Conservation (phyloP, 2,113 vertebrate genomes). For the Promerops cafer region DNA sequence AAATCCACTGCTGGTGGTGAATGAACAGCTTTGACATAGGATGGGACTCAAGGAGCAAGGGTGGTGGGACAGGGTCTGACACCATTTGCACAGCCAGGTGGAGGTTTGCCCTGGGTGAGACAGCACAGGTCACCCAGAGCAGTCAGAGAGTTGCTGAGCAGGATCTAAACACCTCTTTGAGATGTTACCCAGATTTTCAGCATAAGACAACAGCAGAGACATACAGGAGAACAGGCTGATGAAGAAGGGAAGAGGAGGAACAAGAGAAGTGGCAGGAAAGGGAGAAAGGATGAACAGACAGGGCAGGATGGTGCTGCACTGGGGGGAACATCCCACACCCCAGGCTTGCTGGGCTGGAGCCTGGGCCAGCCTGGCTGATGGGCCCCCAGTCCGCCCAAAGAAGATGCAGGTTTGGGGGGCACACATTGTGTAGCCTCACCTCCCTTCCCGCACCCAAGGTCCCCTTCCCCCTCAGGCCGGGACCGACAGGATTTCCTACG, state of each 20-base stretch:
- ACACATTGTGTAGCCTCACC: not conserved
- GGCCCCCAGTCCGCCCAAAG: not conserved
- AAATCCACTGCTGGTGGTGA: not conserved
- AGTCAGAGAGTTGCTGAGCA: not conserved
- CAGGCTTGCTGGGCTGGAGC: not conserved
- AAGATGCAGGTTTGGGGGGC: not conserved
- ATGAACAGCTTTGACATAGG: rapidly evolving
- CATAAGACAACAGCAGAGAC: not conserved
- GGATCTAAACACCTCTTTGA: not conserved
- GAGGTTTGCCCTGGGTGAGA: not conserved
- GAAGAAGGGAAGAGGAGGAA: not conserved
- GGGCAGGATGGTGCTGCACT: not conserved
- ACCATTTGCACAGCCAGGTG: not conserved
- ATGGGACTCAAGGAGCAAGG: rapidly evolving
- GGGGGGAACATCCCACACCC: rapidly evolving
- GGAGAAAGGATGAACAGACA: not conserved
- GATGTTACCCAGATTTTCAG: not conserved
- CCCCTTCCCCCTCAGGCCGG: not conserved
- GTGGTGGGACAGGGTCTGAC: not conserved
- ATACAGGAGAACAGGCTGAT: not conserved
- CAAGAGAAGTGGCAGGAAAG: not conserved
- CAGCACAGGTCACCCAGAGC: not conserved
- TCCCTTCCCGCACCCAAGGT: not conserved
- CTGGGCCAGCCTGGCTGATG: not conserved
- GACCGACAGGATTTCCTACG: conserved; percentile 33